A percentile compares a stretch with the other conserved stretches of the same genome.
Conservation (phyloP, 2,113 vertebrate species). For the Kryptolebias marmoratus region DNA sequence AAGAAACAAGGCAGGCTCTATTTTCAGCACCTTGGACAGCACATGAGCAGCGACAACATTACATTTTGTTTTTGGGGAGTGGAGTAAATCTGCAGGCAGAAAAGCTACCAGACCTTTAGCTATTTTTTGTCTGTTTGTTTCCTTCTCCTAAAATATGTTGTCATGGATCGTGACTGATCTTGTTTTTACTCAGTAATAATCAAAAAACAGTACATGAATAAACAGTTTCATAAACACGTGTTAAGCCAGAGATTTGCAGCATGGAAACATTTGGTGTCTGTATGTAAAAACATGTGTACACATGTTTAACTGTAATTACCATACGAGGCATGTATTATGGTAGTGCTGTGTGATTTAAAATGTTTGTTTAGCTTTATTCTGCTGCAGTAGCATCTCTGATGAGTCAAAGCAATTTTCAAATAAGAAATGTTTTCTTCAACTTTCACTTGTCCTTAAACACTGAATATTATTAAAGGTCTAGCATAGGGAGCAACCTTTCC, state of each 20-base stretch:
- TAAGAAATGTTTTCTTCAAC: background rate
- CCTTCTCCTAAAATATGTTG: background rate
- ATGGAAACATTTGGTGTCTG: no score
- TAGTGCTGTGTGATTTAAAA: background rate
- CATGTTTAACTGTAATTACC: conserved; percentile 36
- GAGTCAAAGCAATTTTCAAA: background rate
- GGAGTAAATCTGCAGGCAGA: conserved; percentile 16
- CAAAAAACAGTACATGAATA: no score
- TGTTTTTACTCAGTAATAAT: no score
- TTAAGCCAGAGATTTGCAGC: no score
- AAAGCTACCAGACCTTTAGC: background rate
- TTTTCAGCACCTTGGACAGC: conserved; percentile 70
- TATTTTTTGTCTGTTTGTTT: conserved; percentile 1
- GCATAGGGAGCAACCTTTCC: no score
- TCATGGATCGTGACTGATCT: no score
- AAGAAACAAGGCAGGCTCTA: conserved; percentile 57
- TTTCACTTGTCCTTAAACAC: background rate
- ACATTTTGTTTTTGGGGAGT: conserved; percentile 17
- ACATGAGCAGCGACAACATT: conserved; percentile 34
- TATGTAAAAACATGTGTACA: conserved; percentile 7
- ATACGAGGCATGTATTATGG: conserved; percentile 23
- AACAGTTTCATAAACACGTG: no score
- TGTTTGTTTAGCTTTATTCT: conserved; percentile 19
- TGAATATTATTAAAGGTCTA: no score
- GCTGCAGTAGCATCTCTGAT: conserved; percentile 1